Evolutionary conservation across 2,797 vertebrate species (phyloP).

Genomic region (Chaenodraco wilsoni): DNA sequence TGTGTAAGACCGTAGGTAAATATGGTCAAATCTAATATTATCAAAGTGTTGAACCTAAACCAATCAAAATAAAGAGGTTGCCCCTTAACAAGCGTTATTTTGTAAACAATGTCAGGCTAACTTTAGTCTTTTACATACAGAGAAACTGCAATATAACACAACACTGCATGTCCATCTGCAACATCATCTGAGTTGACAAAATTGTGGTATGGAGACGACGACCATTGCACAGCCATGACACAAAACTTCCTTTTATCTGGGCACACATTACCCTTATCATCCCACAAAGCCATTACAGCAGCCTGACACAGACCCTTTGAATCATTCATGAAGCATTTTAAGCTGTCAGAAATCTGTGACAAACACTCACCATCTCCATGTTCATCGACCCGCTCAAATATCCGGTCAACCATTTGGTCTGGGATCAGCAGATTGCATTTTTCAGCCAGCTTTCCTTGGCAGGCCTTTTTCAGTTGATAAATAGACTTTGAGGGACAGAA

Average conservation of each 20-base stretch:
- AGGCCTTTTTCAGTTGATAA: constrained; percentile 94
- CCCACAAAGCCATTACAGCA: constrained; percentile 24
- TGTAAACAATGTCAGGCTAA: constrained; percentile 6
- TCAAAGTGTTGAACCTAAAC: background rate
- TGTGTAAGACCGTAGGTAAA: background rate
- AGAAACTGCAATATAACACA: constrained; percentile 24
- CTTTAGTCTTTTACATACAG: constrained; percentile 29
- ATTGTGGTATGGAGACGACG: background rate
- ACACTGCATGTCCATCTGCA: constrained; percentile 86
- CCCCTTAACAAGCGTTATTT: constrained; percentile 8
- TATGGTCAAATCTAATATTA: constrained; percentile 4
- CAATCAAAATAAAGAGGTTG: background rate
- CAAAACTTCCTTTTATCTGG: background rate
- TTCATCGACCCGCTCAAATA: constrained; percentile 96
- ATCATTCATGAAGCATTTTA: constrained; percentile 26
- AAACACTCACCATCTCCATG: constrained; percentile 91
- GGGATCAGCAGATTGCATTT: constrained; percentile 88
- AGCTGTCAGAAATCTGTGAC: constrained; percentile 23
- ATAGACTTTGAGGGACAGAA: constrained; percentile 86
- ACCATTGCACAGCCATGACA: background rate
- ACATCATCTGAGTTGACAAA: constrained; percentile 83
- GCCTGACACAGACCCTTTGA: constrained; percentile 9
- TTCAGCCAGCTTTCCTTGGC: constrained; percentile 85
- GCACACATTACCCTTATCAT: constrained; percentile 2
- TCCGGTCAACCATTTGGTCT: constrained; percentile 95